Base-by-base conservation (phyloP, 1,140 invertebrate genomes). In the Lepeophtheirus salmonis region DNA sequence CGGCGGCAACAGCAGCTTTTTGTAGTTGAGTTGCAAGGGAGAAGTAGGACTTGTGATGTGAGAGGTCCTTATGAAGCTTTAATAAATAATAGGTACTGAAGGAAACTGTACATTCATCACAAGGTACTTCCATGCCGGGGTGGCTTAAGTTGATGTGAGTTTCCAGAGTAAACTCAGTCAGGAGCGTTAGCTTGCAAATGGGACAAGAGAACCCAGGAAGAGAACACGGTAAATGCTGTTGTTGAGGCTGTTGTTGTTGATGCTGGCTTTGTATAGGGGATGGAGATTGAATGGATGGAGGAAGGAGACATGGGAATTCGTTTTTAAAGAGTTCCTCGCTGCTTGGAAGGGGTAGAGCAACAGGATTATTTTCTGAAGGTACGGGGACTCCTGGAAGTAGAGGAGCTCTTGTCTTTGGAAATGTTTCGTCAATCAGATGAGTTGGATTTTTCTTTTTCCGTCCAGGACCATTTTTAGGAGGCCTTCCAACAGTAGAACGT, bases 401-500 rank as follows among this genome's bases (percentile, higher is more conserved):
- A n/a, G n/a, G n/a, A n/a, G n/a, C n/a, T n/a, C 6, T 41, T 41
- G 16, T 50, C 20, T 54, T 62, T 62, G 51, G 58, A n/a, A n/a
- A 25, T 12, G 63, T 52, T 17, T 62, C 64, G 12, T 60, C 61
- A 48, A 4, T 22, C 13, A 10, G n/a, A 16, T 3, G 18, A 24
- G 13, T 6, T 24, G 26, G 51, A 25, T 6, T 63, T 56, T 14
- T 65, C 56, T 50, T 64, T 50, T 26, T 65, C 51, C 12, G 57
- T 57, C 16, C 52, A 48, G 4, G 21, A 55, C 24, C 50, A 20
- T 3, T 54, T 20, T 21, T 3, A 20, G 16, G 52, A 20, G 10
- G 23, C 13, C 18, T 18, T 21, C 4, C 56, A 18, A 17, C 56
- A n/a, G 77, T 77, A 56, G 65, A 56, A 66, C 73, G 62, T 71